These are phyloP conservation scores for Anticlea derivata DNA, from an alignment of 2,888 invertebrate species.

Conservation along the genomic window DNA sequence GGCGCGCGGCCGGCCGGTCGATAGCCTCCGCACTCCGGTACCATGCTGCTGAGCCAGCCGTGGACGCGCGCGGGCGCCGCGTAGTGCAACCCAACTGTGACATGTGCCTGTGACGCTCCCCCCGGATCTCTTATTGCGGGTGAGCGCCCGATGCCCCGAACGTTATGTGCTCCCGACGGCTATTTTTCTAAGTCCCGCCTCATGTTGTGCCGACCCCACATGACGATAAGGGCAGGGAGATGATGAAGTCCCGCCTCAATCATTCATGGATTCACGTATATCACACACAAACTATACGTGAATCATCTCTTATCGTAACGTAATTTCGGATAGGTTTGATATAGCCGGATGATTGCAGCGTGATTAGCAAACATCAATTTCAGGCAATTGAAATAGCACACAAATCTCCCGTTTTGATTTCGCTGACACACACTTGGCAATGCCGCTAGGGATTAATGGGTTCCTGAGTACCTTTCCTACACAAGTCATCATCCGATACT, in stretches of 20 bases:
- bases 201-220: too few species aligned
- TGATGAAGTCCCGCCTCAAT: too few species aligned
- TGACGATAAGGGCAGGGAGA: too few species aligned
- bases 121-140: constrained; percentile 17
- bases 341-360: constrained; percentile 9
- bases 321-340: not conserved
- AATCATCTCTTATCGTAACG: too few species aligned
- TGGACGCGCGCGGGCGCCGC: constrained; percentile 68
- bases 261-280: too few species aligned
- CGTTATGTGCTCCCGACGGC: too few species aligned
- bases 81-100: constrained; percentile 44
- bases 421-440: constrained; percentile 28
- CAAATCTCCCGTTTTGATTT: constrained; percentile 14
- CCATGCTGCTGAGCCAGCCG: constrained; percentile 64
- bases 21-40: constrained; percentile 66
- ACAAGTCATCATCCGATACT: constrained; percentile 13
- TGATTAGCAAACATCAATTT: constrained; percentile 21
- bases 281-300: too few species aligned
- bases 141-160: constrained; percentile 9
- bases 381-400: constrained; percentile 16
- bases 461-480: constrained; percentile 9
- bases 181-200: too few species aligned
- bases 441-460: constrained; percentile 20
- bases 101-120: constrained; percentile 17
- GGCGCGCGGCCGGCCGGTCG: constrained; percentile 79